Evolutionary conservation across 23 tunicate genomes (phyloP), one percentile per base, ranked within the genome.

Genomic region (Botrylloides violaceus): DNA sequence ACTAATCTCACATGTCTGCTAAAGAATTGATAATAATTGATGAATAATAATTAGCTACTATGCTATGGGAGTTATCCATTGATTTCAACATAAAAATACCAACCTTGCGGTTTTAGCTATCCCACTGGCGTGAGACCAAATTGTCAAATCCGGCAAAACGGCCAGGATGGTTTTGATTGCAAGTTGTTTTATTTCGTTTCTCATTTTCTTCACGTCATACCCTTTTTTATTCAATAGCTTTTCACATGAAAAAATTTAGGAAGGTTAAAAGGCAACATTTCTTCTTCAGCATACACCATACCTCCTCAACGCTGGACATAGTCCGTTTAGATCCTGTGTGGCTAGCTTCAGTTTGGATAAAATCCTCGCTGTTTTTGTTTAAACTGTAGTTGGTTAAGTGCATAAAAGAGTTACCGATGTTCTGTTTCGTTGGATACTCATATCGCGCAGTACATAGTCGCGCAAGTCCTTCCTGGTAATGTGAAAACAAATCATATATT

Each of bases 331-430:
- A 90, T 55, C 97, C 97, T 2, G 85, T 90, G 76, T 68, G 36
- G 38, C 39, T 80, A 6, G 97, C 82, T n/a, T 78, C 71, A 0
- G 90, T 90, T 50, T 84, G 75, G 9, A 70, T 58, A 47, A 90
- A 90, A 34, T 83, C 79, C 25, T 60, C 82, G 59, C 97, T 90
- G 71, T 49, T 58, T 66, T 90, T 90, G 66, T 90, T 90, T 27
- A 90, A 70, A 61, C 90, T 83, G 85, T 90, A 90, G 82, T 90
- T 90, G 32, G 97, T 90, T 3, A 90, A 58, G 59, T 90, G 97
- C 97, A 90, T 90, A 57, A 66, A 82, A 27, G 86, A 33, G 36
- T 90, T 75, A 56, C 75, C 24, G 29, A 90, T 66, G 71, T 90
- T 90, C 24, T 81, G 59, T 25, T 79, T 27, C 0, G 68, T 76